phyloP scores from a whole-genome alignment of 2,797 vertebrate genomes.

The Mycteria americana region DNA sequence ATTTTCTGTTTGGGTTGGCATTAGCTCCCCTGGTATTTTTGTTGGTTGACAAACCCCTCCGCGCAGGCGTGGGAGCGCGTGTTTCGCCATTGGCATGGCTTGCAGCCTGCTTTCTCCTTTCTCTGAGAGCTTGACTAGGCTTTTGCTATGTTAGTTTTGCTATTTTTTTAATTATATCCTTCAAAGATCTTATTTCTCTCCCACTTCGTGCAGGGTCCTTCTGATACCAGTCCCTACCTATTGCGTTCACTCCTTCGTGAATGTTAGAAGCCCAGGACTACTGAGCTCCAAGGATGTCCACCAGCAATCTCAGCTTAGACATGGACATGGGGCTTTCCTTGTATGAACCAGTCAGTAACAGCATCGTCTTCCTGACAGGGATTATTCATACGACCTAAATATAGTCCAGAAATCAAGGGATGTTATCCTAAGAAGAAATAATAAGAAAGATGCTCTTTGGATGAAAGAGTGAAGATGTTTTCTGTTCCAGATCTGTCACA shows the following conservation, averaged over 20 bases:
- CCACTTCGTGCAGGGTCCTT: not conserved
- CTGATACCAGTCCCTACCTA: too few relatives aligned
- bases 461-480: not conserved
- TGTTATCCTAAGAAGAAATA: not conserved
- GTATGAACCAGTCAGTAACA: not conserved
- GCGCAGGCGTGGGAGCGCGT: rapidly evolving
- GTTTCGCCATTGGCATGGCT: not conserved
- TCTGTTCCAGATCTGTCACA: not conserved
- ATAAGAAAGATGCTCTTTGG: not conserved
- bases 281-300: not conserved
- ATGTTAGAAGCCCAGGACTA: not conserved
- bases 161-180: not conserved
- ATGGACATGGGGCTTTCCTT: not conserved
- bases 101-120: not conserved
- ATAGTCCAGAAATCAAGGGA: not conserved
- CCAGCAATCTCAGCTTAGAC: not conserved
- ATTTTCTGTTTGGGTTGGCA: not conserved
- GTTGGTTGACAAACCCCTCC: not conserved
- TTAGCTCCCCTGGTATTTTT: not conserved
- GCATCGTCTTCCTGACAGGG: not conserved
- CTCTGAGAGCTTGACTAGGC: not conserved
- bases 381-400: not conserved
- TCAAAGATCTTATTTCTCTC: not conserved
- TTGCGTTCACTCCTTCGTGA: not conserved
- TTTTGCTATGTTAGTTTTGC: not conserved